Evolutionary conservation across 2,797 vertebrate genomes (phyloP).

Genomic region (Cirrhinus molitorella): DNA sequence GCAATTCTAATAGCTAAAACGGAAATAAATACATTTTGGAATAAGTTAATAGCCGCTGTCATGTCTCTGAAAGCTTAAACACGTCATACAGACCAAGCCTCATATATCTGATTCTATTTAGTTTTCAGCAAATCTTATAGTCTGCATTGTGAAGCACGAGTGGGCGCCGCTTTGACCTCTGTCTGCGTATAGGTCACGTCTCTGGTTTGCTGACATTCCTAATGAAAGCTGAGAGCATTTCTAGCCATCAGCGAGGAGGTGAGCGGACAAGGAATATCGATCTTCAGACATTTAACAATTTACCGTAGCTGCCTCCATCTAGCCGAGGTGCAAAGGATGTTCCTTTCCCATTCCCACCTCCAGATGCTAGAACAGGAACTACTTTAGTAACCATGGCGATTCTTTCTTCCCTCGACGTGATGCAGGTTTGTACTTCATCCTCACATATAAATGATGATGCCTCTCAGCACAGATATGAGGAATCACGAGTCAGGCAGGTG

Average conservation of each 20-base stretch:
- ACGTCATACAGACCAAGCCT: background rate
- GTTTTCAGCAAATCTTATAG: background rate
- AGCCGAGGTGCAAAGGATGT: constrained; percentile 27
- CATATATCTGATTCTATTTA: constrained; percentile 22
- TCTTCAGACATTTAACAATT: constrained; percentile 52
- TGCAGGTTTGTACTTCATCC: background rate
- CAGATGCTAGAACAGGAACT: background rate
- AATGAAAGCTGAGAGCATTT: constrained; percentile 49
- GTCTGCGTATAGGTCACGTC: constrained; percentile 66
- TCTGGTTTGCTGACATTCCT: constrained; percentile 51
- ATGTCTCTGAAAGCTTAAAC: constrained; percentile 8
- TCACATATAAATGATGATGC: background rate
- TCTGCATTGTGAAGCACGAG: background rate
- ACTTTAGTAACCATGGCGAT: constrained; percentile 30
- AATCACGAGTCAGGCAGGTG: background rate
- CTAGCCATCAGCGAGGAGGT: constrained; percentile 25
- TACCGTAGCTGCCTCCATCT: constrained; percentile 14
- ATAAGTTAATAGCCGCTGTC: background rate
- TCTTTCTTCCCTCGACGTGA: background rate
- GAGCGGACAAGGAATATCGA: constrained; percentile 38
- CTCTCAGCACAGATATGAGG: background rate
- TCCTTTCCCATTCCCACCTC: background rate
- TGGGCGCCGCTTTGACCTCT: constrained; percentile 41
- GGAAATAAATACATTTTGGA: background rate
- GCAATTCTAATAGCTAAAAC: background rate